Conservation (phyloP, 2,113 vertebrate genomes). For the Grantiella picta region DNA sequence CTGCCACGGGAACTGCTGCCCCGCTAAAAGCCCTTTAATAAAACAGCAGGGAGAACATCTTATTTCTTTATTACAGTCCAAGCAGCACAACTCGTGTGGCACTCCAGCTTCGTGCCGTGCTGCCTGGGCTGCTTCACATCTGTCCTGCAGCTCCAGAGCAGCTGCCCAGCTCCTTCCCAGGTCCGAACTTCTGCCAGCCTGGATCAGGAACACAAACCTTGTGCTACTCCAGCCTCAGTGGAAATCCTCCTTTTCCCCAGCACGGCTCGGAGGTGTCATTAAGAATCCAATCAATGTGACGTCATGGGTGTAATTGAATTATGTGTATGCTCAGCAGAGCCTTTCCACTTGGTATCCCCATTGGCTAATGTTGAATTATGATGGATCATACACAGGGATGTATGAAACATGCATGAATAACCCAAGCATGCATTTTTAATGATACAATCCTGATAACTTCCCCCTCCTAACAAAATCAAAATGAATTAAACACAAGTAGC, state of each 20-base stretch:
- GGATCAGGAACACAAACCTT: not conserved
- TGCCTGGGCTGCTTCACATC: not conserved
- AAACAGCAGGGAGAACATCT: not conserved
- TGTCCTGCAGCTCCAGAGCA: not conserved
- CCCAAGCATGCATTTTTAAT: slow-evolving; percentile 51
- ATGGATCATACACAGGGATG: slow-evolving; percentile 52
- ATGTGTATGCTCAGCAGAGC: slow-evolving; percentile 3
- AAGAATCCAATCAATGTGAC: slow-evolving; percentile 54
- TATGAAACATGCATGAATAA: slow-evolving; percentile 56
- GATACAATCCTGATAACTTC: slow-evolving; percentile 24
- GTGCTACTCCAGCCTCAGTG: not conserved
- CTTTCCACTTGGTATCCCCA: slow-evolving; percentile 18
- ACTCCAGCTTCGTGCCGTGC: fast-evolving
- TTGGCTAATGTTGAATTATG: slow-evolving; percentile 48
- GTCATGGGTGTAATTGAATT: slow-evolving; percentile 61
- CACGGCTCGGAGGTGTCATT: not conserved
- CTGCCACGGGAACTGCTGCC: not conserved
- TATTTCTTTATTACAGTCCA: not conserved
- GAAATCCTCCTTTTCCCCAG: not conserved
- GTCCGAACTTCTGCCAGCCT: not conserved
- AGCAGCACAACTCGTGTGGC: not conserved
- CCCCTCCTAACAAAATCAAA: slow-evolving; percentile 59
- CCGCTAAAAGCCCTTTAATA: not conserved
- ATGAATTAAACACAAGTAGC: slow-evolving; percentile 56
- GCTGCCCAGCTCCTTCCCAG: not conserved